Base-by-base conservation (phyloP, 2,888 invertebrate genomes). In the Cheilosia scutellata region DNA sequence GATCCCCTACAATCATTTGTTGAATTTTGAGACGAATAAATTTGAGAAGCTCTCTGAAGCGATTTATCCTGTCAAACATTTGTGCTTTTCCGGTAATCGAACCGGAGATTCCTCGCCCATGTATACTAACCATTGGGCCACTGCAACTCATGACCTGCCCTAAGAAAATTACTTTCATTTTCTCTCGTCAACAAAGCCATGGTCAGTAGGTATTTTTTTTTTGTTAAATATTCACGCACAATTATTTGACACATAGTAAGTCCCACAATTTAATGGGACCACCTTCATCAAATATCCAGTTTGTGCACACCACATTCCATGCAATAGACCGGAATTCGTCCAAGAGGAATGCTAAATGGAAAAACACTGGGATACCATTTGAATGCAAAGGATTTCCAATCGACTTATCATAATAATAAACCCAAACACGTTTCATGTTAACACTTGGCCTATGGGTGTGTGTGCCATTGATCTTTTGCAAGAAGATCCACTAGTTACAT, bases 291-390 rank as follows among this genome's bases (percentile, higher is more conserved):
- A 33, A 66, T 9, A 70, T 77, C 68, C 11, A 79, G 51, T 72
- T 66, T 31, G 20, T 51, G 31, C 49, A 31, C 44, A 31, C 72
- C 42, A 49, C 57, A 65, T 79, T 65, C 70, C 55, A 68, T 63
- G 58, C 40, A 53, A 68, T 68, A 62, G 60, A 80, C 80, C 75
- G 62, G 68, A 74, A 74, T 74, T 16, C 44, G 74, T 9, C 44
- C 37, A 58, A 66, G 42, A 9, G 37, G 25, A 74, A 62, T 74
- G 29, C 9, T 13, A 31, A 29, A 53, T 80, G 66, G 75, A 82
- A 80, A 80, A 75, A 57, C 31, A 74, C 66, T 74, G 53, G 29
- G 37, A 33, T 27, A 33, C 27, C 7, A 47, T 33, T 66, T 25
- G 37, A 20, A 27, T 5, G 49, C 11, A 25, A 68, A 80, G 80